phyloP scores from a whole-genome alignment of 1,140 invertebrate species.

The Apis cerana region DNA sequence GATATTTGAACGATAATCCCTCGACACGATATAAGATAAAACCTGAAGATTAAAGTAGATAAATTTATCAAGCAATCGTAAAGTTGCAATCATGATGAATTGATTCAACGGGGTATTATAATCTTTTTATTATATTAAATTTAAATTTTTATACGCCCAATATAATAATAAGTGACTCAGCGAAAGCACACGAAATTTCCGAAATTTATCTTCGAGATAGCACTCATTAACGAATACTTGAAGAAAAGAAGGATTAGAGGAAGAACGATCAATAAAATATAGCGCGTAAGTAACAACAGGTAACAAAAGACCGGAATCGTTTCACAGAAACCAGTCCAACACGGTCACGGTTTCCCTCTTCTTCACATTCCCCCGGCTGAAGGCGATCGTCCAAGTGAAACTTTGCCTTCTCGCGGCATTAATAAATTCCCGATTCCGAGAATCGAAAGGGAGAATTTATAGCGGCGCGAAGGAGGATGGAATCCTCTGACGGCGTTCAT shows the following conservation, averaged over 20 bases:
- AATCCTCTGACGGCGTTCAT: constrained; percentile 11
- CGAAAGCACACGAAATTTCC: too few species aligned
- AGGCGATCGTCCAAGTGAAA: neutral
- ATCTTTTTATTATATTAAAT: too few species aligned
- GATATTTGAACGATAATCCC: neutral
- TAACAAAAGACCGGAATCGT: neutral
- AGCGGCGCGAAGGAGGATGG: constrained; percentile 36
- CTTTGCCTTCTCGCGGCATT: constrained; percentile 19
- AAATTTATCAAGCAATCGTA: neutral
- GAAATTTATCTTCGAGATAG: too few species aligned
- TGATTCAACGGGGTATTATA: too few species aligned
- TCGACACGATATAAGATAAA: neutral
- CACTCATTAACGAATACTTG: neutral
- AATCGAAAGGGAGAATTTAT: constrained; percentile 40
- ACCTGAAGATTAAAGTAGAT: neutral
- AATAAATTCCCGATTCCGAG: constrained; percentile 40
- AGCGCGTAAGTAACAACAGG: neutral
- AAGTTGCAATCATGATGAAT: neutral
- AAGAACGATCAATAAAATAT: neutral
- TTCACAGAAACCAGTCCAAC: constrained; percentile 1
- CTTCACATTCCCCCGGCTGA: neutral
- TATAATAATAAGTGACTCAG: too few species aligned
- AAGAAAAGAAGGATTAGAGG: neutral
- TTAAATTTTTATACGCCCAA: too few species aligned
- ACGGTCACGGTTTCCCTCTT: constrained; percentile 1